Percentiles rank a stretch among this genome's conserved stretches.
Conservation (phyloP, 2,888 invertebrate species). For the Scotopteryx bipunctaria region DNA sequence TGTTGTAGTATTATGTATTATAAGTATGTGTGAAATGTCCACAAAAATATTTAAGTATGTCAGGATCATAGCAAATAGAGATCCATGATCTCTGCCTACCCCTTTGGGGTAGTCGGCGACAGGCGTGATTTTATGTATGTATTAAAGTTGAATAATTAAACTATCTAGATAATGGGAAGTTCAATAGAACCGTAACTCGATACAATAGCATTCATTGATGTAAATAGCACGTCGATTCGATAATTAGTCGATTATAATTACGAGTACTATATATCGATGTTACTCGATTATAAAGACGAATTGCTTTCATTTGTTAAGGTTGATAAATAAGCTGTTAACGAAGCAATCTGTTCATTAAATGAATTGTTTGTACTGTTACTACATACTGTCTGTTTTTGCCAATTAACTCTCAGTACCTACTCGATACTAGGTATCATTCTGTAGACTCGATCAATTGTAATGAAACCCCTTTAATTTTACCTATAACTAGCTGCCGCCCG, state of each 20-base stretch:
- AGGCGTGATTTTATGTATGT: too few species aligned
- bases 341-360: conserved; percentile 5
- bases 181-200: conserved; percentile 37
- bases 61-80: not conserved
- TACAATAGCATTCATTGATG: conserved; percentile 25
- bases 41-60: not conserved
- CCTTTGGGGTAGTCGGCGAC: too few species aligned
- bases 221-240: conserved; percentile 41
- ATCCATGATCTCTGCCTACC: not conserved
- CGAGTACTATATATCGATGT: too few species aligned
- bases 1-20: too few species aligned
- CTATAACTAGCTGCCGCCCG: too few species aligned
- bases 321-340: conserved; percentile 19
- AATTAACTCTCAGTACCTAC: not conserved
- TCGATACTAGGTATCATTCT: too few species aligned
- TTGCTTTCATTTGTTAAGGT: conserved; percentile 23
- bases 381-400: not conserved
- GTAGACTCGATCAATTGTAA: too few species aligned
- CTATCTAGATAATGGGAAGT: not conserved
- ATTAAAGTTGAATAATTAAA: not conserved
- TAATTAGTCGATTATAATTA: conserved; percentile 55
- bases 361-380: not conserved
- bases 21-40: not conserved
- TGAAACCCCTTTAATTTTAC: too few species aligned
- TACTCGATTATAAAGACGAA: conserved; percentile 28